Evolutionary conservation across 2,888 invertebrate species (phyloP).

Genomic region (Agonopterix subpropinquella): DNA sequence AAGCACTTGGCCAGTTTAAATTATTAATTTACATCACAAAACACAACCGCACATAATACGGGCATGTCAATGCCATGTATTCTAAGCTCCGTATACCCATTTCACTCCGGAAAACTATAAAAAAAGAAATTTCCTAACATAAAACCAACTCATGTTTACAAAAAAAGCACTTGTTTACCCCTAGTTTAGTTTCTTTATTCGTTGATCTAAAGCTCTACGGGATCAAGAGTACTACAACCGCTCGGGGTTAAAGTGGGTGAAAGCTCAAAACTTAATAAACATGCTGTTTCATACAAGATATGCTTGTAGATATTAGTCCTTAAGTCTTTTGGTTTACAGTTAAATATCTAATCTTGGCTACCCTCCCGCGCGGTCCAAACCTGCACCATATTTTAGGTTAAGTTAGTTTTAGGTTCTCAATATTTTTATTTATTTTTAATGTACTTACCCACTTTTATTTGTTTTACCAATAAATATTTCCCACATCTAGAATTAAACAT

Average conservation of each 20-base stretch:
- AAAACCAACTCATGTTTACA: neutral
- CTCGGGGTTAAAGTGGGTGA: slow-evolving; percentile 4
- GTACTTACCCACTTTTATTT: too few species aligned
- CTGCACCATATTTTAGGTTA: too few species aligned
- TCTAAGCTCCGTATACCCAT: neutral
- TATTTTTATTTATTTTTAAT: too few species aligned
- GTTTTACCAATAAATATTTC: too few species aligned
- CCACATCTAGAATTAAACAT: too few species aligned
- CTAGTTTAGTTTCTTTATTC: slow-evolving; percentile 3
- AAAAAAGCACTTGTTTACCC: slow-evolving; percentile 13
- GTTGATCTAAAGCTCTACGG: slow-evolving; percentile 1
- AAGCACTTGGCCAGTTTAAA: too few species aligned
- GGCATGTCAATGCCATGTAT: neutral
- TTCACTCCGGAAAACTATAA: slow-evolving; percentile 2
- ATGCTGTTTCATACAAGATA: neutral
- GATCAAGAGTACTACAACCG: slow-evolving; percentile 1
- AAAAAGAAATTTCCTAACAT: slow-evolving; percentile 4
- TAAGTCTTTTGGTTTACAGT: too few species aligned
- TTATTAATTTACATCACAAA: too few species aligned
- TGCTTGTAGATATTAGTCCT: too few species aligned
- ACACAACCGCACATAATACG: neutral
- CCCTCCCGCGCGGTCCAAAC: too few species aligned
- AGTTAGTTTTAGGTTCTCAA: too few species aligned
- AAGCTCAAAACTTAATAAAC: slow-evolving; percentile 2
- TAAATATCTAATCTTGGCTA: too few species aligned